phyloP scores from a whole-genome alignment of 2,797 vertebrate genomes.

The Anguilla marmorata region DNA sequence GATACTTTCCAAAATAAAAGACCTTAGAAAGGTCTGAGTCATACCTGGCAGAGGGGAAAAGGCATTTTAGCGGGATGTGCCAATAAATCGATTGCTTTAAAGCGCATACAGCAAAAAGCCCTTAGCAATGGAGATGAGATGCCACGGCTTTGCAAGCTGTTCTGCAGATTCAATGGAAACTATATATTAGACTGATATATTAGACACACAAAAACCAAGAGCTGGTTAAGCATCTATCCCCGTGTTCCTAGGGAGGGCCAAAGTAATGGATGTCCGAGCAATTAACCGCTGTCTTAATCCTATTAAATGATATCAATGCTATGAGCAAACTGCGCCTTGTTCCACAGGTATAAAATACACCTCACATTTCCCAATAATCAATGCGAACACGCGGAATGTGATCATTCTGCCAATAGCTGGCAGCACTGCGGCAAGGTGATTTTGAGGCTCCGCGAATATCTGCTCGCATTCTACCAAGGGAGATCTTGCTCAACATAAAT shows the following conservation, averaged over 20 bases:
- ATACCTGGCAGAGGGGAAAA: neutral
- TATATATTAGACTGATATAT: conserved; percentile 44
- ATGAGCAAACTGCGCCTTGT: conserved; percentile 47
- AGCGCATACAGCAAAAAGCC: conserved; percentile 44
- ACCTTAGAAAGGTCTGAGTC: conserved; percentile 32
- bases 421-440: conserved; percentile 65
- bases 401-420: conserved; percentile 57
- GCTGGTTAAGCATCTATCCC: conserved; percentile 43
- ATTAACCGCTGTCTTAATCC: conserved; percentile 62
- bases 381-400: conserved; percentile 25
- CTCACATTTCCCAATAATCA: neutral
- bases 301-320: conserved; percentile 52
- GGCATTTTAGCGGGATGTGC: neutral
- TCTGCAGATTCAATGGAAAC: conserved; percentile 48
- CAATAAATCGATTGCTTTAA: conserved; percentile 34
- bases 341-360: conserved; percentile 40
- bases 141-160: conserved; percentile 46
- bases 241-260: conserved; percentile 22
- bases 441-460: conserved; percentile 18
- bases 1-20: conserved; percentile 45
- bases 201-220: conserved; percentile 24
- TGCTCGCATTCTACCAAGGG: conserved; percentile 31
- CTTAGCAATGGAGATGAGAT: conserved; percentile 38
- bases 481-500: conserved; percentile 30
- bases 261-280: conserved; percentile 49